Base-by-base conservation (phyloP, 2,113 vertebrate species). In the Corythaixoides concolor region DNA sequence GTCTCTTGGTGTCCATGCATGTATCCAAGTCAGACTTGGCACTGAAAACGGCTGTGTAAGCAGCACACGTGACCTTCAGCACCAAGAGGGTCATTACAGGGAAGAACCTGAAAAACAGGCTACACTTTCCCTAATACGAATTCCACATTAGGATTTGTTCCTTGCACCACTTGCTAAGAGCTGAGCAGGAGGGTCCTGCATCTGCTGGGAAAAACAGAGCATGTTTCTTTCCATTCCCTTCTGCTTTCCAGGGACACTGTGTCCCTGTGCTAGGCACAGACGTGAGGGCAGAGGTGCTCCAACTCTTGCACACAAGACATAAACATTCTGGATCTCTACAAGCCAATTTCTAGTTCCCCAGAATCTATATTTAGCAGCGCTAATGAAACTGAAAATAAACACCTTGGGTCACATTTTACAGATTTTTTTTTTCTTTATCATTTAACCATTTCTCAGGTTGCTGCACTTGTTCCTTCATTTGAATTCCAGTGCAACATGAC, bases 381-480 rank as follows among this genome's bases (percentile, higher is more conserved):
- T 86, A 64, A 85, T 58, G 11, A 90, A 94, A 88, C 12, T 55
- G 77, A 67, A 83, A 83, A 93, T 47, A 84, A 93, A 85, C 39
- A 83, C n/a, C 27, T 56, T 79, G 39, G 35, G 17, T 90, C 68
- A n/a, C 58, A 56, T 55, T 79, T 90, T 79, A 26, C 12, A 35
- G 67, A 59, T n/a, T 62, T 27, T 23, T 32, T 27, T 27, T 27
- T 10, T 6, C 24, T 72, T 67, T 49, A 84, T 56, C 15, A 24
- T 45, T 66, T 56, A 64, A 37, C 35, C 8, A 26, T 73, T 74
- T 30, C 73, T 81, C 28, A 35, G 14, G 60, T 47, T 63, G 35
- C 35, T 50, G 35, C 19, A 8, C 14, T 76, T 43, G 16, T 35
- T 93, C n/a, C 41, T 32, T 67, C 20, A 22, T 45, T 70, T 50